phyloP scores from a whole-genome alignment of 2,888 invertebrate species.

The Drosophila villosipedis region DNA sequence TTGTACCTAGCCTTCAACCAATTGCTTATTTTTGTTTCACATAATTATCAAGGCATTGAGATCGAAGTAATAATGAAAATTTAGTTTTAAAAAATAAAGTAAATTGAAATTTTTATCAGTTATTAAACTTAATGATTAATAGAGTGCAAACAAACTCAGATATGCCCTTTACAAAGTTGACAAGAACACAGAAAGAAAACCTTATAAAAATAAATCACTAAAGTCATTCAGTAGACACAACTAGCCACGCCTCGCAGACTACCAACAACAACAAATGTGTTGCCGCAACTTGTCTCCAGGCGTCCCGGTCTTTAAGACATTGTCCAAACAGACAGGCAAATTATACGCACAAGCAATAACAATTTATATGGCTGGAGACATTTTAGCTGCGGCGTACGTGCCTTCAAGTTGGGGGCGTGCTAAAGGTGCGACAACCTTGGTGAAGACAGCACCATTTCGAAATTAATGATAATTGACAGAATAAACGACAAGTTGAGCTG shows the following conservation, averaged over 20 bases:
- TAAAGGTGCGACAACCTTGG: slow-evolving; percentile 66
- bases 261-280: slow-evolving; percentile 22
- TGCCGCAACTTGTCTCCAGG: neutral
- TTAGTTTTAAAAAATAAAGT: neutral
- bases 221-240: slow-evolving; percentile 28
- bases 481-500: slow-evolving; percentile 82
- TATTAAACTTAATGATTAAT: neutral
- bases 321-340: slow-evolving; percentile 40
- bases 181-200: neutral
- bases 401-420: slow-evolving; percentile 23
- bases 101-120: neutral
- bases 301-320: slow-evolving; percentile 41
- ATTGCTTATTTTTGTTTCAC: neutral
- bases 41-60: neutral
- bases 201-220: slow-evolving; percentile 47
- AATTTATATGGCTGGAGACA: slow-evolving; percentile 64
- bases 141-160: neutral
- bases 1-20: neutral
- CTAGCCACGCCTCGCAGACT: slow-evolving; percentile 47
- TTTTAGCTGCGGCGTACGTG: slow-evolving; percentile 54
- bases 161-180: neutral
- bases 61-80: neutral
- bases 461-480: slow-evolving; percentile 83
- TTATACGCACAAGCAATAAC: slow-evolving; percentile 68
- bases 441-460: slow-evolving; percentile 69